Evolutionary conservation across 1,140 invertebrate genomes (phyloP), one percentile per base, ranked within the genome.

Genomic region (Musca domestica): DNA sequence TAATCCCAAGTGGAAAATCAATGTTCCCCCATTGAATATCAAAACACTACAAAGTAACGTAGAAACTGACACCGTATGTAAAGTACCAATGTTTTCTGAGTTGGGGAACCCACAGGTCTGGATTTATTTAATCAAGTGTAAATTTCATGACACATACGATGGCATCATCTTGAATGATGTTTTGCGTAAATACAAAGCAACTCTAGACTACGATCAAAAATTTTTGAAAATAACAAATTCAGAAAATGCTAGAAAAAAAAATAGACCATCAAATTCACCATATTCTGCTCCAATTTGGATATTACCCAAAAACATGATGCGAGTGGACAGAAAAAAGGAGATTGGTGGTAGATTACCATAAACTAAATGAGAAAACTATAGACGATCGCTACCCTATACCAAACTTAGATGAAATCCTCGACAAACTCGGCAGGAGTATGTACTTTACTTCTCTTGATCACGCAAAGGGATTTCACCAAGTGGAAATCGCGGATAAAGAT

Each of bases 311-410:
- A 56, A 27, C 22, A 56, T 15, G 22, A 56, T n/a, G 54, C 23
- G 14, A 56, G 54, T 56, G 54, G 54, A 23, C 4, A 27, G 0
- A 54, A 12, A 71, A 79, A 74, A 71, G 76, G 74, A 49, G 79
- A 54, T 19, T 83, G 3, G 75, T 75, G 0, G 71, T 82, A 5
- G 80, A 82, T 68, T 83, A 74, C 65, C 51, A 74, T 15, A 73
- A 74, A 73, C 67, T 82, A 14, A 83, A 83, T 67, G 70, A 81
- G 12, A 67, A 71, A 17, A 81, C 74, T 1, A 69, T 79, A 6
- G 69, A 64, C n/a, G 76, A 82, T 41, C 56, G 23, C 17, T 86
- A 80, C 73, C 86, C 85, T 1, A 68, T 88, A 3, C 86, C 86
- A 1, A 75, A 80, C 48, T 85, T 87, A 12, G 78, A 83, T 19